Evolutionary conservation across 2,888 invertebrate species (phyloP), one percentile per base, ranked within the genome.

Genomic region (Criorhina ranunculi): DNA sequence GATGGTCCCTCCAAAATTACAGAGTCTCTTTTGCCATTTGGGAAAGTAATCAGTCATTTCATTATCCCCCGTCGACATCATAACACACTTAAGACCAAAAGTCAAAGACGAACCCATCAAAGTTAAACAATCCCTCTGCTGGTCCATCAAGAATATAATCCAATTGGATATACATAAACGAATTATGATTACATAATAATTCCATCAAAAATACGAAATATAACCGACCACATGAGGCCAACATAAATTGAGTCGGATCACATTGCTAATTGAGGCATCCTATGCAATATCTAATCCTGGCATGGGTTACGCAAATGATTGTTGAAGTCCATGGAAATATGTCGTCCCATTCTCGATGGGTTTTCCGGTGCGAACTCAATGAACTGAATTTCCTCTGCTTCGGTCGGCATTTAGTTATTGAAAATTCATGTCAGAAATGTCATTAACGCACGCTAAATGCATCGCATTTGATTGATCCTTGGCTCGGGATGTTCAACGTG

Each of bases 391-490:
- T 66, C 55, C 37, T 46, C 11, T 3, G 46, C 24, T 35, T 35
- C 44, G 42, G 44, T 42, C 66, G 49, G 19, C 59, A 59, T 73
- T 42, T 66, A 29, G 42, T 51, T 72, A 79, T 79, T 79, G 66
- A 73, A 79, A 79, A 79, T 66, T 49, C 72, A 79, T 73, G 42
- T 79, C 57, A 42, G 59, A 66, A 66, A 66, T 49, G 64, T 40
- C 33, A 46, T 40, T 59, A 57, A 59, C 24, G 7, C 37, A 31
- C 24, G 11, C 40, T 9, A 59, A 51, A 51, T 60, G 44, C 69
- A 60, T 24, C 29, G 46, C 31, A 62, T 62, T 77, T 59, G 67
- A 69, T 77, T 53, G 49, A 33, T 33, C 42, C 29, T 40, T 11
- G 37, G 17, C 24, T 8, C 3, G 17, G 42, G 33, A 59, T 49